Conservation (phyloP, 1,140 invertebrate genomes). For the Trichonephila inaurata region DNA sequence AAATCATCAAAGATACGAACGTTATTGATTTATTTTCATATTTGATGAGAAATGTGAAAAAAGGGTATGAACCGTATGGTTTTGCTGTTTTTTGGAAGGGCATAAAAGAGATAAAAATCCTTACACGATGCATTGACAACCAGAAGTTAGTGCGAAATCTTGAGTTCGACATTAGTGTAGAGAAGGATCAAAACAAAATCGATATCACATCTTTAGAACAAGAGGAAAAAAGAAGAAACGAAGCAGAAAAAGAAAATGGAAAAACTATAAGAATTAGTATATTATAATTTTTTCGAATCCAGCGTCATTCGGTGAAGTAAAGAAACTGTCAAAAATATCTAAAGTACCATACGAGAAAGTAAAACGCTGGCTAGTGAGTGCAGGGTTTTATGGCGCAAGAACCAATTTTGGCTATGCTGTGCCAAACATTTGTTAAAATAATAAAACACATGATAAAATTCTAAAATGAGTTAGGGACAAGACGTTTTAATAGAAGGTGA, state of each 20-base stretch:
- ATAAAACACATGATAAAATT: too few species aligned
- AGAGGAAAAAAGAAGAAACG: not conserved
- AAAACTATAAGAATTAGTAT: not conserved
- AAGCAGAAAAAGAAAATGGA: not conserved
- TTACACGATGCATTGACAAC: too few species aligned
- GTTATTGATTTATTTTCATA: slow-evolving; percentile 25
- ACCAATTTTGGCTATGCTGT: too few species aligned
- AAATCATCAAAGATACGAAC: not conserved
- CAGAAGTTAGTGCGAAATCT: too few species aligned
- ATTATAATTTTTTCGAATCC: slow-evolving; percentile 13
- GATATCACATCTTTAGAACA: not conserved
- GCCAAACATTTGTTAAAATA: too few species aligned
- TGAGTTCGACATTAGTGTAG: too few species aligned
- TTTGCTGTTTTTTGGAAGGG: too few species aligned
- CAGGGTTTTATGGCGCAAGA: too few species aligned
- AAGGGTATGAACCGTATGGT: not conserved
- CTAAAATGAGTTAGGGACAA: too few species aligned
- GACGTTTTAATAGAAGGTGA: too few species aligned
- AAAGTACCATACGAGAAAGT: not conserved
- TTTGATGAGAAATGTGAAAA: slow-evolving; percentile 7
- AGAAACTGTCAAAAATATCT: not conserved
- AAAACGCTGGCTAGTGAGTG: too few species aligned
- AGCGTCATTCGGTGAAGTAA: not conserved
- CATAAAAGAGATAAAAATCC: too few species aligned
- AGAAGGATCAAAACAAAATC: not conserved